Percentiles rank a stretch among this genome's conserved stretches.
Evolutionary conservation across 2,113 vertebrate species (phyloP).

Genomic region (Halichoerus grypus): DNA sequence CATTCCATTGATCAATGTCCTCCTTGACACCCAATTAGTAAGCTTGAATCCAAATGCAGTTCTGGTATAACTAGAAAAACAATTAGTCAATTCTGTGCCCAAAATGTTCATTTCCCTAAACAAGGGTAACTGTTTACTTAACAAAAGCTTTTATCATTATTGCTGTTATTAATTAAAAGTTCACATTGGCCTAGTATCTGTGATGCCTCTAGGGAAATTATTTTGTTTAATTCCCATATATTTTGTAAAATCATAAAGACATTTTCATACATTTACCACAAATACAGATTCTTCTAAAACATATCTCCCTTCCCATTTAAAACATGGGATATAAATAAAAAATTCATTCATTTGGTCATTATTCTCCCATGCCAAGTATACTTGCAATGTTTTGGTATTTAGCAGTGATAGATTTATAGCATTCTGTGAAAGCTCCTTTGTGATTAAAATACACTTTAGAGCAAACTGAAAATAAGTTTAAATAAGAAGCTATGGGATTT

Average conservation of each 20-base stretch:
- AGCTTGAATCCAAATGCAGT: background rate
- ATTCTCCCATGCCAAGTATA: background rate
- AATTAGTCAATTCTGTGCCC: constrained; percentile 7
- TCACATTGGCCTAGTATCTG: background rate
- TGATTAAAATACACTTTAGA: constrained; percentile 51
- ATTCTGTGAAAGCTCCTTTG: constrained; percentile 2
- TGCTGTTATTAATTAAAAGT: background rate
- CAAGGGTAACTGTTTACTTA: constrained; percentile 27
- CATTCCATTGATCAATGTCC: background rate
- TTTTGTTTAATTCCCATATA: constrained; percentile 30
- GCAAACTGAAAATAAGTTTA: constrained; percentile 62
- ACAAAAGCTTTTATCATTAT: background rate
- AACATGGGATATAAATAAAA: constrained; percentile 13
- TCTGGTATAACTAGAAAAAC: constrained; percentile 10
- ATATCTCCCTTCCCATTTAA: background rate
- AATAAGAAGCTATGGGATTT: constrained; percentile 39
- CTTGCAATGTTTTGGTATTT: background rate
- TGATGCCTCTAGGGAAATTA: background rate
- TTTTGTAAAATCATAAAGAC: background rate
- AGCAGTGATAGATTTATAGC: background rate
- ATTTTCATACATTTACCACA: background rate
- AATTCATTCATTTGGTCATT: background rate
- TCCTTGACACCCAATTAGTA: background rate
- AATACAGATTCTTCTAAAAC: constrained; percentile 49
- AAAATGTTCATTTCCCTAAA: background rate